A percentile compares a stretch with the other conserved stretches of the same genome.
Evolutionary conservation across 35 echinoderm and acorn worm genomes (phyloP).

Genomic region (Lytechinus pictus): DNA sequence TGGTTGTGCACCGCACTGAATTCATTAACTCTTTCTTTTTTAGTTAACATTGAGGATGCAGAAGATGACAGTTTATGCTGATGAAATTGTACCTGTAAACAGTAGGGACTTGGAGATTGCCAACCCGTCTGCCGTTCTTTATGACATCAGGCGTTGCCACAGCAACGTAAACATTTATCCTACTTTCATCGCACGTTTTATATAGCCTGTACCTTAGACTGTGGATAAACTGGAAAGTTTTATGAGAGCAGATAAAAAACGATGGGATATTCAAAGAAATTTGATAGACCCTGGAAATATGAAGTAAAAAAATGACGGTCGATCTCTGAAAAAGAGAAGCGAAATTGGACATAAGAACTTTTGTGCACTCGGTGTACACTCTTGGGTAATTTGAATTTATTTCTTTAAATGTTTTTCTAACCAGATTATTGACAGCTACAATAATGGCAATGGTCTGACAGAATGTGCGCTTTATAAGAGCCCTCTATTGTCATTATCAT

Average conservation of each 20-base stretch:
- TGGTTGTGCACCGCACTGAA: background rate
- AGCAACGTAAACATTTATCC: constrained; percentile 12
- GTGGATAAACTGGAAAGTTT: background rate
- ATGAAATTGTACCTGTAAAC: background rate
- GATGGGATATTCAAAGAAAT: background rate
- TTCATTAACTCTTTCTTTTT: background rate
- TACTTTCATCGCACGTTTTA: background rate
- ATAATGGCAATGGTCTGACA: too few species aligned
- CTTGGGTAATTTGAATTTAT: too few species aligned
- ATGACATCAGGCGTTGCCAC: constrained; percentile 15
- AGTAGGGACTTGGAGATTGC: background rate
- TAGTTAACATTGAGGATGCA: background rate
- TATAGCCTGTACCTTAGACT: background rate
- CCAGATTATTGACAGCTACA: too few species aligned
- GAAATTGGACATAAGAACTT: too few species aligned
- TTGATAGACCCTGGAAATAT: background rate
- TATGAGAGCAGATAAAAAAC: background rate
- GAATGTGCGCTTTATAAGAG: too few species aligned
- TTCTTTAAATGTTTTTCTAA: too few species aligned
- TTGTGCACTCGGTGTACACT: too few species aligned
- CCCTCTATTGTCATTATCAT: too few species aligned
- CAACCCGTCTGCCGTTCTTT: background rate
- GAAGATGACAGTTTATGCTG: background rate
- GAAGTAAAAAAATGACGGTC: background rate
- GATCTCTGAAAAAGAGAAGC: too few species aligned